Evolutionary conservation across 2,797 vertebrate species (phyloP).

Genomic region (Pyrrhura leucotis): DNA sequence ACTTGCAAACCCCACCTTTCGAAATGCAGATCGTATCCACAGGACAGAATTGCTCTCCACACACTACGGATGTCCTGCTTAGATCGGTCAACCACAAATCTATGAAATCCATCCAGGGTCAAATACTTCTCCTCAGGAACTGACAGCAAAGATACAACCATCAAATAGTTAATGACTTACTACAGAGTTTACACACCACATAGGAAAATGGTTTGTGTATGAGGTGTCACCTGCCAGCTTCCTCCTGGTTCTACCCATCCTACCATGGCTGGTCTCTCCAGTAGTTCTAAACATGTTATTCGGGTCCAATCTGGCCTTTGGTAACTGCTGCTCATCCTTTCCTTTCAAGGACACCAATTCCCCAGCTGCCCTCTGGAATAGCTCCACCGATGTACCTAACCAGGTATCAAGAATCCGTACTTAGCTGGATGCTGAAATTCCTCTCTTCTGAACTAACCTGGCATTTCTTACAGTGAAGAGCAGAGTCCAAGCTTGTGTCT

Average conservation of each 20-base stretch:
- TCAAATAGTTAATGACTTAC: neutral
- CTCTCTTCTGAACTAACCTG: neutral
- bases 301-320: too few relatives aligned
- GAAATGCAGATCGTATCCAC: constrained; percentile 96
- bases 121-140: constrained; percentile 95
- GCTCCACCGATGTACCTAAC: neutral
- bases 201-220: rapidly evolving
- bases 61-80: constrained; percentile 98
- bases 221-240: neutral
- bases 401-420: neutral
- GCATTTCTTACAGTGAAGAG: neutral
- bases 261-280: rapidly evolving
- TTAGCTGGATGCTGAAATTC: neutral
- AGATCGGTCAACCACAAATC: constrained; percentile 92
- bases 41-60: constrained; percentile 95
- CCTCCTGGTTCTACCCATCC: neutral
- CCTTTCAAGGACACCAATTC: neutral
- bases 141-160: constrained; percentile 16
- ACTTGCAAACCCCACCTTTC: constrained; percentile 83
- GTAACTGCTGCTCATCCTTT: rapidly evolving
- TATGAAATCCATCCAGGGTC: constrained; percentile 96
- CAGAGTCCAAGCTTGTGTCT: neutral
- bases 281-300: rapidly evolving
- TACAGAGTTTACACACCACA: neutral
- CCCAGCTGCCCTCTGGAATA: neutral